A percentile compares a stretch with the other conserved stretches of the same genome.
phyloP scores from a whole-genome alignment of 2,888 invertebrate genomes.

The Drosophila leonis region DNA sequence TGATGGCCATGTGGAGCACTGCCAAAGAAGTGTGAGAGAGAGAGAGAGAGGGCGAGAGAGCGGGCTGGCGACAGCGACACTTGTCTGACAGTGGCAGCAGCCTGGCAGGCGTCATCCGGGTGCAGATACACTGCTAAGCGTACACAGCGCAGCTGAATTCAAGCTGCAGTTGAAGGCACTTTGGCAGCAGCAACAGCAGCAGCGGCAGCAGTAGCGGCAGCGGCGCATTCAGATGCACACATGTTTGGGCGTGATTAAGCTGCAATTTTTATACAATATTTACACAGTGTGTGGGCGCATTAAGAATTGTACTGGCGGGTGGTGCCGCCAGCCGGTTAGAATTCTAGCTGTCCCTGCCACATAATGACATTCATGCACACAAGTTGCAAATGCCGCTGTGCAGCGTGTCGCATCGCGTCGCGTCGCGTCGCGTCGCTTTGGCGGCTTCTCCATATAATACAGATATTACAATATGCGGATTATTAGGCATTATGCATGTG shows the following conservation, averaged over 20 bases:
- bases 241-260: slow-evolving; percentile 73
- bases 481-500: slow-evolving; percentile 75
- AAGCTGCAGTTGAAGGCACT: slow-evolving; percentile 67
- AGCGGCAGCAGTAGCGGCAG: slow-evolving; percentile 9
- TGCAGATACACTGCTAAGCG: slow-evolving; percentile 51
- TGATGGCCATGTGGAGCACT: slow-evolving; percentile 70
- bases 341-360: slow-evolving; percentile 40
- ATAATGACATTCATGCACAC: slow-evolving; percentile 72
- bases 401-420: slow-evolving; percentile 25
- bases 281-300: slow-evolving; percentile 45
- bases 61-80: slow-evolving; percentile 40
- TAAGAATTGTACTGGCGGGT: slow-evolving; percentile 16
- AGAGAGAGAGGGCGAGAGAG: not conserved
- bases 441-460: slow-evolving; percentile 61
- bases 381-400: slow-evolving; percentile 60
- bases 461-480: slow-evolving; percentile 80
- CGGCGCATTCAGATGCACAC: slow-evolving; percentile 50
- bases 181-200: slow-evolving; percentile 62
- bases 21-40: slow-evolving; percentile 56
- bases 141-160: slow-evolving; percentile 21
- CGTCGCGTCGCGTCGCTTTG: slow-evolving; percentile 25
- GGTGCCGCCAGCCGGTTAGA: slow-evolving; percentile 1
- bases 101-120: slow-evolving; percentile 70
- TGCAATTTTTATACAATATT: slow-evolving; percentile 78
- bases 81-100: slow-evolving; percentile 64